phyloP scores from a whole-genome alignment of 2,888 invertebrate species.

The Orthonevra nobilis region DNA sequence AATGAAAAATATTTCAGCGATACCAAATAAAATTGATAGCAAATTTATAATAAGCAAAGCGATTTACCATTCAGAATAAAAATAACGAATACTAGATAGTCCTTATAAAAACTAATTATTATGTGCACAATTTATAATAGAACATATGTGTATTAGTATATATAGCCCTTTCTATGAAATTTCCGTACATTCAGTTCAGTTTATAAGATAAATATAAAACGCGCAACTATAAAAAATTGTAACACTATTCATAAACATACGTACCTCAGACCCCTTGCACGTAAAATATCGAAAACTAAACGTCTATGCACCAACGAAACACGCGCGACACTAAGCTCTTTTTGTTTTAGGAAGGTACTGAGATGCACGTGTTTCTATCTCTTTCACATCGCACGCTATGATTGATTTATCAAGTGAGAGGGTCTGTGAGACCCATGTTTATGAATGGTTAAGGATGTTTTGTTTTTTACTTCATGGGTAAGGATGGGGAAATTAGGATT shows the following conservation, averaged over 20 bases:
- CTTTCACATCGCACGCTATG: slow-evolving; percentile 4
- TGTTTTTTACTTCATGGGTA: background rate
- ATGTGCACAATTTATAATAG: background rate
- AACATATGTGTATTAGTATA: too few species aligned
- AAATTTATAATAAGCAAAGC: too few species aligned
- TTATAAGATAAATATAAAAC: background rate
- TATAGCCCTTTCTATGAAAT: background rate
- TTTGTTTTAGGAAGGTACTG: slow-evolving; percentile 11
- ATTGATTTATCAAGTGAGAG: background rate
- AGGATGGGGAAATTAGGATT: background rate
- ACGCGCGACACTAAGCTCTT: slow-evolving; percentile 2
- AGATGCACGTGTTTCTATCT: slow-evolving; percentile 1
- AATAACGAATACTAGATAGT: too few species aligned
- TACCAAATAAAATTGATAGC: too few species aligned
- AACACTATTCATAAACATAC: slow-evolving; percentile 10
- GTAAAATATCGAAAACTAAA: slow-evolving; percentile 7
- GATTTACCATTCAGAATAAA: too few species aligned
- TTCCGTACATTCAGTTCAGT: background rate
- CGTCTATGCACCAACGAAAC: slow-evolving; percentile 3
- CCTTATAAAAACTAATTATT: too few species aligned
- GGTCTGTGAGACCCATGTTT: slow-evolving; percentile 2
- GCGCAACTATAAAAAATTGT: background rate
- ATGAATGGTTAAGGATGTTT: background rate
- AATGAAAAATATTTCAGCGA: too few species aligned
- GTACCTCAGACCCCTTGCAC: background rate